phyloP scores from a whole-genome alignment of 2,113 vertebrate genomes.

The Perognathus longimembris region DNA sequence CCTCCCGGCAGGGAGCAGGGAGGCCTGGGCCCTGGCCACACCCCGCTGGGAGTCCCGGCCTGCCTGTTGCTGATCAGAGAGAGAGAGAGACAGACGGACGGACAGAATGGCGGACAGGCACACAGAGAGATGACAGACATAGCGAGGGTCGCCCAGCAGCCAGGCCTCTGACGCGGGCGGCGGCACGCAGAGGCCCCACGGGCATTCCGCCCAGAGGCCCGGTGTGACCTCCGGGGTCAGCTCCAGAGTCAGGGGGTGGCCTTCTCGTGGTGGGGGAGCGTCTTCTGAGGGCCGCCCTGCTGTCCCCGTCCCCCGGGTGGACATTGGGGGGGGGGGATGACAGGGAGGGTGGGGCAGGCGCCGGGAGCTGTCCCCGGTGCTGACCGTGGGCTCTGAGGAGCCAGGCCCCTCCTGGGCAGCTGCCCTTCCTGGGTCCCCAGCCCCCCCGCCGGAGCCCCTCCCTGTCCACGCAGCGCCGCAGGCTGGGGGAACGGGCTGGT shows the following conservation, averaged over 20 bases:
- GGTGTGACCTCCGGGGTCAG: fast-evolving
- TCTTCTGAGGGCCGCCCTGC: not conserved
- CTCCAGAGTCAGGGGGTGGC: too few species aligned
- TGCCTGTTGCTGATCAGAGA: not conserved
- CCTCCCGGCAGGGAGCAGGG: too few species aligned
- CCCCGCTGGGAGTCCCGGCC: fast-evolving
- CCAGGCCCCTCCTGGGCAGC: fast-evolving
- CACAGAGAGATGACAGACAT: too few species aligned
- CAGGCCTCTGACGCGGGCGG: fast-evolving
- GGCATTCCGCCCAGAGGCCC: fast-evolving
- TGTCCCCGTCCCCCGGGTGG: fast-evolving
- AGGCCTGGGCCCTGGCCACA: not conserved
- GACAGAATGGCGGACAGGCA: too few species aligned
- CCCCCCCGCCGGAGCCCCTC: too few species aligned
- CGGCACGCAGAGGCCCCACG: fast-evolving
- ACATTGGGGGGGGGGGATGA: too few species aligned
- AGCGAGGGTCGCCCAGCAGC: fast-evolving
- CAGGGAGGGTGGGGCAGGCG: fast-evolving
- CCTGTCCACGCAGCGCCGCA: not conserved
- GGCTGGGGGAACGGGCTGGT: fast-evolving
- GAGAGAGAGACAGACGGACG: too few species aligned
- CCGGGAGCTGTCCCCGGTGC: conserved; percentile 68
- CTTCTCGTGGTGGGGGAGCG: too few species aligned
- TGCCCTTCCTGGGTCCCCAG: not conserved
- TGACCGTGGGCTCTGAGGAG: not conserved